Evolutionary conservation across 2,797 vertebrate genomes (phyloP).

Genomic region (Sebastes jordani): DNA sequence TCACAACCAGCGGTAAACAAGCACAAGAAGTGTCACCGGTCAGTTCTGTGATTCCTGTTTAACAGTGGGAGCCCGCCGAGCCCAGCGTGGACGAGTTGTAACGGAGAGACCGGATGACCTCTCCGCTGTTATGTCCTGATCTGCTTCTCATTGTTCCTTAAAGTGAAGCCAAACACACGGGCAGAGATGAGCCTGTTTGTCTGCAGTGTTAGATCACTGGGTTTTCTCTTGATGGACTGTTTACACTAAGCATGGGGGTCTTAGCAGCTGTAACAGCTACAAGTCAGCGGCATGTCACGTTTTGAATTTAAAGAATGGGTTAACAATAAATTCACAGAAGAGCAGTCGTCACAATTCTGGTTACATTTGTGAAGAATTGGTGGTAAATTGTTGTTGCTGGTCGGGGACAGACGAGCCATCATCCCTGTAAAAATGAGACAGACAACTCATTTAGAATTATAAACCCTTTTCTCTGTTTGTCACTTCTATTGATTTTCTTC

Average conservation of each 20-base stretch:
- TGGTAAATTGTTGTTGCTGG: conserved; percentile 44
- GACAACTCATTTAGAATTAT: conserved; percentile 84
- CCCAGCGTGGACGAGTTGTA: conserved; percentile 32
- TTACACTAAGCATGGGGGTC: conserved; percentile 18
- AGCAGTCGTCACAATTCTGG: not conserved
- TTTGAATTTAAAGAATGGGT: conserved; percentile 18
- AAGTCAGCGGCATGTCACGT: not conserved
- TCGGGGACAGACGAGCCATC: conserved; percentile 60
- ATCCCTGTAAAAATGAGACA: conserved; percentile 69
- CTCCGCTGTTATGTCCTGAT: conserved; percentile 32
- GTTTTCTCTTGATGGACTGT: conserved; percentile 44
- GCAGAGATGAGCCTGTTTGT: conserved; percentile 24
- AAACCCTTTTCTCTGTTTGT: conserved; percentile 84
- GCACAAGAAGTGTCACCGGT: conserved; percentile 35
- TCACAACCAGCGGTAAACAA: conserved; percentile 26
- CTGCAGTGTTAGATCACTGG: conserved; percentile 15
- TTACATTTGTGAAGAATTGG: conserved; percentile 31
- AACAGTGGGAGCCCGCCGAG: conserved; percentile 23
- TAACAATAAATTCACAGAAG: not conserved
- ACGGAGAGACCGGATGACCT: conserved; percentile 17
- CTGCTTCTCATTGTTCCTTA: conserved; percentile 33
- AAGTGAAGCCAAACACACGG: conserved; percentile 30
- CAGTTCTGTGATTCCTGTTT: conserved; percentile 34
- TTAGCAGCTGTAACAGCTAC: not conserved
- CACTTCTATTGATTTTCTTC: conserved; percentile 84